Base-by-base conservation (phyloP, 2,888 invertebrate genomes). In the Lasioglossum figueresi region DNA sequence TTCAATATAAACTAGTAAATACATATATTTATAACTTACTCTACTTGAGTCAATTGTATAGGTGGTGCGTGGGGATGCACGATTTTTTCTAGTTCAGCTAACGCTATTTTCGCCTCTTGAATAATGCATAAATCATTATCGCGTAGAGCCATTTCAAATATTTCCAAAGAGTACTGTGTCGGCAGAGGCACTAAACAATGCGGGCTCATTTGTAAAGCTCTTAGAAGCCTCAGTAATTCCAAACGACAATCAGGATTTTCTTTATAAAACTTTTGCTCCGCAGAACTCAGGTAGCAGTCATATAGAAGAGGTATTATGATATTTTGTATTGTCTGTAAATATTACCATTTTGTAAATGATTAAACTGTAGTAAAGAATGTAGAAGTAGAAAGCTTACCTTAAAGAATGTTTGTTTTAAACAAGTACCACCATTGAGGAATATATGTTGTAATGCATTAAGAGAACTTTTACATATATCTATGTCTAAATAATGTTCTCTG, bases 41-140 rank as follows among this genome's bases (percentile, higher is more conserved):
- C 85, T 37, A 78, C 68, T 72, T 86, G 85, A 34, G 93, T 85
- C 45, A 93, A 79, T 23, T 89, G 88, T 34, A 94, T 83, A 19
- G 92, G 88, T 5, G 94, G 93, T 16, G 93, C 92, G 76, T 82
- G 77, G 34, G 95, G 94, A 89, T 95, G 93, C 12, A 92, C 81
- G 45, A 93, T 92, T 90, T 93, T 94, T 80, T 94, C 93, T 8
- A 94, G 73, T 82, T 93, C 92, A 0, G 91, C 87, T 48, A 92
- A 82, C 12, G 89, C 89, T 10, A 91, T 66, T 77, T 90, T 92
- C 4, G 93, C 93, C 86, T 94, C 94, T 76, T 91, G 84, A 34
- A 84, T 80, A 59, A 94, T 90, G 16, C 80, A 72, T 4, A 84
- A 40, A 85, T 92, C 83, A 19, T n/a, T 43, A 82, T 95, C 94